Conservation (phyloP, 2,797 vertebrate genomes). For the Epinephelus malabaricus region DNA sequence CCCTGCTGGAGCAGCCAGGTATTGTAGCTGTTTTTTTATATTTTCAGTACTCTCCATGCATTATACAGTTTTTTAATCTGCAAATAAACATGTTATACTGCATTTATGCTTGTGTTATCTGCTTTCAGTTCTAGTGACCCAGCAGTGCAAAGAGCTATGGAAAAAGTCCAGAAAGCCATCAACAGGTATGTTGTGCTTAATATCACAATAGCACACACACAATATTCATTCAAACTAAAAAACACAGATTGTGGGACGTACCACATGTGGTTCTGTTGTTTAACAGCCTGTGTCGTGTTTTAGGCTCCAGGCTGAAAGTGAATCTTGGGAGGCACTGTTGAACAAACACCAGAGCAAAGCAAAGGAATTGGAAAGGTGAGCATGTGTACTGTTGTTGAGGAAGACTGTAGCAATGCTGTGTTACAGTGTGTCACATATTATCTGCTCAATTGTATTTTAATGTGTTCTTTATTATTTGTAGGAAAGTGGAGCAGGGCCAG, state of each 20-base stretch:
- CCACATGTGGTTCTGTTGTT: background rate
- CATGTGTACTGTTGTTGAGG: background rate
- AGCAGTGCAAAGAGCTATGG: constrained; percentile 63
- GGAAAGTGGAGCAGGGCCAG: constrained; percentile 79
- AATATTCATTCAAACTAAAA: constrained; percentile 19
- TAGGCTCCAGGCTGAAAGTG: constrained; percentile 84
- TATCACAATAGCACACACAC: background rate
- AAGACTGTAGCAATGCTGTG: background rate
- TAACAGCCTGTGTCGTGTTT: constrained; percentile 43
- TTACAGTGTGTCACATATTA: background rate
- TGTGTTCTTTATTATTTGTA: constrained; percentile 53
- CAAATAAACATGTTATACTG: background rate
- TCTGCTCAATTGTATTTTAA: constrained; percentile 23
- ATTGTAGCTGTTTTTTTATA: constrained; percentile 25
- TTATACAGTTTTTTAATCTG: background rate
- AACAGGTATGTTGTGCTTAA: constrained; percentile 68
- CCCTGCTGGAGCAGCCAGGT: constrained; percentile 68
- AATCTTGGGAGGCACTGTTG: constrained; percentile 84
- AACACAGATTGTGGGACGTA: background rate
- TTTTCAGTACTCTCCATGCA: background rate
- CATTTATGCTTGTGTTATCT: constrained; percentile 20
- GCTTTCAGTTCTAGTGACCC: constrained; percentile 65
- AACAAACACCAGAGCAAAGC: constrained; percentile 83
- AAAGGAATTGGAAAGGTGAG: constrained; percentile 83
- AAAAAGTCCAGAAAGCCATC: constrained; percentile 73